Evolutionary conservation across 2,888 invertebrate genomes (phyloP).

Genomic region (Nymphalis polychloros): DNA sequence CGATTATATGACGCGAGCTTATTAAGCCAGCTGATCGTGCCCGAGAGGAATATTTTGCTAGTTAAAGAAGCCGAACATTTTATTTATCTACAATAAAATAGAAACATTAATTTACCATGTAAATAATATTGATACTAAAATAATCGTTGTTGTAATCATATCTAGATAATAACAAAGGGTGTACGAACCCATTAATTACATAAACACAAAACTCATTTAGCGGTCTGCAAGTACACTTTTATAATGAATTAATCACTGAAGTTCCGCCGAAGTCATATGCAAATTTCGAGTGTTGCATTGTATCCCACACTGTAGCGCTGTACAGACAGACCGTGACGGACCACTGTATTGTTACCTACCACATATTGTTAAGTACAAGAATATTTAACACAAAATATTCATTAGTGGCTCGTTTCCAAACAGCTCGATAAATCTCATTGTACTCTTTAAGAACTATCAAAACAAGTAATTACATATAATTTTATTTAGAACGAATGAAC

Average conservation of each 20-base stretch:
- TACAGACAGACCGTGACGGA: slow-evolving; percentile 66
- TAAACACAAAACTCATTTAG: slow-evolving; percentile 30
- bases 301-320: slow-evolving; percentile 57
- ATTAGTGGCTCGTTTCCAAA: slow-evolving; percentile 58
- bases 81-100: slow-evolving; percentile 9
- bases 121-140: not conserved
- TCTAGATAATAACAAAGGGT: slow-evolving; percentile 1
- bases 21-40: slow-evolving; percentile 39
- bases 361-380: slow-evolving; percentile 38
- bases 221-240: slow-evolving; percentile 32
- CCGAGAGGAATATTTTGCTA: slow-evolving; percentile 29
- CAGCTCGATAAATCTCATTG: slow-evolving; percentile 37
- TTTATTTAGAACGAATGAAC: too few species aligned
- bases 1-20: slow-evolving; percentile 50
- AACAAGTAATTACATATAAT: slow-evolving; percentile 38
- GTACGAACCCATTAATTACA: slow-evolving; percentile 19
- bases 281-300: slow-evolving; percentile 69
- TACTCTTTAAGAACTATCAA: slow-evolving; percentile 40
- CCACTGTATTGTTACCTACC: slow-evolving; percentile 53
- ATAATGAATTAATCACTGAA: slow-evolving; percentile 55
- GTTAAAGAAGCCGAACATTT: slow-evolving; percentile 15
- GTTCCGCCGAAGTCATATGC: slow-evolving; percentile 70
- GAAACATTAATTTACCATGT: not conserved
- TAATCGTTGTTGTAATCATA: not conserved
- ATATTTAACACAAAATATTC: slow-evolving; percentile 52